A percentile compares a stretch with the other conserved stretches of the same genome.
Evolutionary conservation across 2,113 vertebrate genomes (phyloP).

Genomic region (Neoarius graeffei): DNA sequence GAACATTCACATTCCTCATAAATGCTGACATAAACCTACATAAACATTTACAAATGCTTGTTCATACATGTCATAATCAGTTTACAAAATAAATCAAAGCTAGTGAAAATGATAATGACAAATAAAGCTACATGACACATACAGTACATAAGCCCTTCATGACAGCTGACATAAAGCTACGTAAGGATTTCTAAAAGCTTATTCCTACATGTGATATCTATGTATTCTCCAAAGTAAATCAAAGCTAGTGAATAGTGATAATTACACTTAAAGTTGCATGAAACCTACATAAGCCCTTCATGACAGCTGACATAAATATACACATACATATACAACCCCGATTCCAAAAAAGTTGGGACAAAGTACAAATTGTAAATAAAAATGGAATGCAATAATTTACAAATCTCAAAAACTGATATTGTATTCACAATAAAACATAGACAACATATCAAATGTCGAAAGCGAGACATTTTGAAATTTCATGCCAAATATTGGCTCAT

Average conservation of each 20-base stretch:
- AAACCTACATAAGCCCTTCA: not conserved
- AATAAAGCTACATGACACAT: not conserved
- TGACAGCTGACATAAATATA: not conserved
- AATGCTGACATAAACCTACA: not conserved
- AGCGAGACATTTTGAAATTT: too few relatives aligned
- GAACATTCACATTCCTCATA: too few relatives aligned
- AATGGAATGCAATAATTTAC: too few relatives aligned
- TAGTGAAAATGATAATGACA: not conserved
- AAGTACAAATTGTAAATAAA: too few relatives aligned
- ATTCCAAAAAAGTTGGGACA: too few relatives aligned
- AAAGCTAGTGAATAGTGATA: not conserved
- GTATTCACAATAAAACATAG: too few relatives aligned
- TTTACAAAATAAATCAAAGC: too few relatives aligned
- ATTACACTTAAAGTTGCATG: not conserved
- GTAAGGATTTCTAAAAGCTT: not conserved
- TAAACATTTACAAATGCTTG: not conserved
- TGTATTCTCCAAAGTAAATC: not conserved
- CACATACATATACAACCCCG: too few relatives aligned
- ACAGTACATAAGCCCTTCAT: not conserved
- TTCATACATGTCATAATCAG: too few relatives aligned
- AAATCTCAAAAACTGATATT: too few relatives aligned
- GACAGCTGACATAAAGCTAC: not conserved
- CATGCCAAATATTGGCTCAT: too few relatives aligned
- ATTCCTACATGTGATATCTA: not conserved
- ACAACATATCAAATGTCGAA: too few relatives aligned